Base-by-base conservation (phyloP, 2,113 vertebrate genomes). In the Chauna torquata region DNA sequence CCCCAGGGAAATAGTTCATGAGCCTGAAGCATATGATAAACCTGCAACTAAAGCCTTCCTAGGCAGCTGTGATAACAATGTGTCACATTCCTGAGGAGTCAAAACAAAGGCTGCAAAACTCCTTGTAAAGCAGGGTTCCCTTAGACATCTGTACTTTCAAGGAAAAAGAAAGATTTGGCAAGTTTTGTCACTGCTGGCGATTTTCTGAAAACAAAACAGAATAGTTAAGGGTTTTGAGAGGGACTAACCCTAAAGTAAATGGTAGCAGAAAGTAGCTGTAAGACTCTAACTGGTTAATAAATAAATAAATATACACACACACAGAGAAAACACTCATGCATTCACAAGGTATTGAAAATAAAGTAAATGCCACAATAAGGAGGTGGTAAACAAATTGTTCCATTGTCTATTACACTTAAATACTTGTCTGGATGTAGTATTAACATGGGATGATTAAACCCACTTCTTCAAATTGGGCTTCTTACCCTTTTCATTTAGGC, bases 21-120 rank as follows among this genome's bases (percentile, higher is more conserved):
- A 96, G 98, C 97, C 98, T 98, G 98, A 68, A 38, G 90, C 25
- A 72, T 64, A 97, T 86, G 98, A 98, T 98, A 98, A 98, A 98
- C 96, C 95, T 93, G 79, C 96, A 96, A 94, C 86, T 76, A 87
- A 97, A 97, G 94, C 74, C 94, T 86, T 97, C 96, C 96, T 92
- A 94, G 97, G 96, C 94, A 96, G 85, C 79, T 20, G 86, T 54
- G 92, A 97, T 96, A 98, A 98, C 98, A 98, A 98, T 98, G 92
- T 93, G 94, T 80, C 83, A 82, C 97, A 98, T 98, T 98, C 98
- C 98, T 98, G 91, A 97, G 94, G 82, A 95, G 92, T 86, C 42
- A 76, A 91, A 97, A 98, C 98, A 98, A 98, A 98, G 96, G 88
- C 70, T 96, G 93, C 45, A 93, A 62, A 96, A 97, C 95, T 66